Base-by-base conservation (phyloP, 2,113 vertebrate species). In the Neoarius graeffei region DNA sequence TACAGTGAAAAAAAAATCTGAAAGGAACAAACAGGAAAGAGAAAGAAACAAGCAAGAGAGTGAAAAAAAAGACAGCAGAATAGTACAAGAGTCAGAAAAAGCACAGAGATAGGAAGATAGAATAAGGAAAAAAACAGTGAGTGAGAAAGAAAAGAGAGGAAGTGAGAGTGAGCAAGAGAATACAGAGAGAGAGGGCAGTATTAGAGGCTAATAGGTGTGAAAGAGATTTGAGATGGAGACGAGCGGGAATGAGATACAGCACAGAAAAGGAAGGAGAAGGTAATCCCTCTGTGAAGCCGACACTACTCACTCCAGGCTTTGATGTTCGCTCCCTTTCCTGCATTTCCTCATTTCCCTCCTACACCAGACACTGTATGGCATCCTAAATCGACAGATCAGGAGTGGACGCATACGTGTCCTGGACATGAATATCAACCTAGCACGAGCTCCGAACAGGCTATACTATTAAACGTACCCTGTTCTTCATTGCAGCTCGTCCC, bases 131-230 rank as follows among this genome's bases (percentile, higher is more conserved):
- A 23, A 67, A 25, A 67, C 42, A 83, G 48, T 11, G 35, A 35
- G 35, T 35, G 35, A 35, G 35, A 35, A 35, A 77, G 69, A 71
- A 90, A 76, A 64, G 81, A 83, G 50, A 67, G 23, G 57, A 8
- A 56, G 25, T 57, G 42, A 17, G 23, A 66, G 56, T 35, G 6
- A 60, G 14, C 81, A 15, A 73, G 9, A 35, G 35, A 25, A 42
- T 42, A 42, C 3, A 77, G 69, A 19, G 10, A 23, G 50, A 9
- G 11, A 73, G 27, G 59, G 87, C 66, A 89, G 91, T 93, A 94
- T 93, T 93, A 91, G 85, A 91, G 91, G 91, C 91, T 91, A 91
- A 89, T 92, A 89, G 91, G 91, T 94, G 92, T 93, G 93, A 94
- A 94, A 94, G 91, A 92, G 89, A 91, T 92, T 90, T 92, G 86